These are phyloP conservation scores for Sycophaga agraensis DNA, from an alignment of 1,140 invertebrate species.

Conservation along the genomic window DNA sequence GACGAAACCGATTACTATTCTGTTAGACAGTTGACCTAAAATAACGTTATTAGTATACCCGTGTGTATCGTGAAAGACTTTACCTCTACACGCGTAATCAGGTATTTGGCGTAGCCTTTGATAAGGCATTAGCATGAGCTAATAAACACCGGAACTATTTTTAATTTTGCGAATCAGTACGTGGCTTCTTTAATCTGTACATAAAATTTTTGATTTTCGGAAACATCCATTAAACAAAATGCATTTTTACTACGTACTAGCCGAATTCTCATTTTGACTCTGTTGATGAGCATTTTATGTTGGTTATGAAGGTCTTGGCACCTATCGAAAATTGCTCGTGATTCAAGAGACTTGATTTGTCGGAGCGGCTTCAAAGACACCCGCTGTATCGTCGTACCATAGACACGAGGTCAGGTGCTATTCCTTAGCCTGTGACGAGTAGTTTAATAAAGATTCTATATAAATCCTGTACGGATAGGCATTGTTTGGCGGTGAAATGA, in stretches of 20 bases:
- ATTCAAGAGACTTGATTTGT: constrained; percentile 1
- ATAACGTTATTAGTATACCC: constrained; percentile 42
- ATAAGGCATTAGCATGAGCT: too few relatives aligned
- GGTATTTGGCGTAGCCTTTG: too few relatives aligned
- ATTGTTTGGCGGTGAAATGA: constrained; percentile 48
- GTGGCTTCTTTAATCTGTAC: constrained; percentile 40
- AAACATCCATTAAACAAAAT: constrained; percentile 40
- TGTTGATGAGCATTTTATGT: constrained; percentile 27
- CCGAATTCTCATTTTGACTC: constrained; percentile 40
- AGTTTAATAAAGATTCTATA: constrained; percentile 52
- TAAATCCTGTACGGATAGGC: constrained; percentile 54
- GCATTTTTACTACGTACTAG: constrained; percentile 42
- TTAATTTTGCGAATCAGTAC: constrained; percentile 39
- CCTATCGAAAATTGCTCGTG: neutral
- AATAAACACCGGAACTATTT: constrained; percentile 22
- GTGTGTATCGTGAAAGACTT: constrained; percentile 28
- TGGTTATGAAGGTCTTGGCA: constrained; percentile 40
- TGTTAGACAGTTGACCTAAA: constrained; percentile 44
- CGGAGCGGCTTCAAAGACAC: constrained; percentile 20
- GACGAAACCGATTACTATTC: constrained; percentile 18
- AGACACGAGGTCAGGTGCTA: too few relatives aligned
- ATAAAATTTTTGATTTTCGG: constrained; percentile 14
- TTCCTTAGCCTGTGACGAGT: constrained; percentile 38
- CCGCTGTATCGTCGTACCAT: too few relatives aligned
- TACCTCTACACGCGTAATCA: too few relatives aligned